Percentiles rank a stretch among this genome's conserved stretches.
These are phyloP conservation scores for Spea bombifrons DNA, from an alignment of 2,113 vertebrate genomes.

Conservation along the genomic window DNA sequence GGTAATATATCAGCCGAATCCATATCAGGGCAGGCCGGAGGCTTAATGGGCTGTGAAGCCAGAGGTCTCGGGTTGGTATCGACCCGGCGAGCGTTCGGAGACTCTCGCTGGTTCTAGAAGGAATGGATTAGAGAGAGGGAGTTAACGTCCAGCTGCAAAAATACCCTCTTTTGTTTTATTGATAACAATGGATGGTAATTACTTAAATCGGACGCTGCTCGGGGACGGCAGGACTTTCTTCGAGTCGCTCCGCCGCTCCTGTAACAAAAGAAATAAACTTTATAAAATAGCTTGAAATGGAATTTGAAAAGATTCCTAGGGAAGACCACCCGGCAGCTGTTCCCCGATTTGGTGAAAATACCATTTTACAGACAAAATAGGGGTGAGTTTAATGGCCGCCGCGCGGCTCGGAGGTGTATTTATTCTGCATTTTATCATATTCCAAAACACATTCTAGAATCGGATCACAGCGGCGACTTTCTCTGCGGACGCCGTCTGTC, in stretches of 20 bases:
- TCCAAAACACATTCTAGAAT: not conserved
- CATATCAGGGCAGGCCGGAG: constrained; percentile 72
- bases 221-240: not conserved
- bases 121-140: constrained; percentile 66
- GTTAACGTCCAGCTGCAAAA: constrained; percentile 57
- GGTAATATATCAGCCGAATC: constrained; percentile 80
- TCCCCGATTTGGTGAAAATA: not conserved
- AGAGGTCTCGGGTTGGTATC: constrained; percentile 68
- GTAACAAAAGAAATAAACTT: not conserved
- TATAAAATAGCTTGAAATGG: not conserved
- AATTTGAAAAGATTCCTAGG: constrained; percentile 12
- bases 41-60: constrained; percentile 75
- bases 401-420: not conserved
- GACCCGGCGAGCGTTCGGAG: constrained; percentile 62
- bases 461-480: not conserved
- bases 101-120: constrained; percentile 57
- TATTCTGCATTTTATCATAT: not conserved
- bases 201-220: constrained; percentile 61
- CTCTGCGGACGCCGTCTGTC: not conserved
- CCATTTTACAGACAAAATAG: not conserved
- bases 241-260: not conserved
- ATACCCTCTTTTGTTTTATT: constrained; percentile 64
- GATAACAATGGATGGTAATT: constrained; percentile 58
- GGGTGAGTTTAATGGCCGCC: not conserved
- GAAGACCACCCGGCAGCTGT: constrained; percentile 4